Conservation (phyloP, 2,797 vertebrate species). For the Tokudaia tokunoshimensis region DNA sequence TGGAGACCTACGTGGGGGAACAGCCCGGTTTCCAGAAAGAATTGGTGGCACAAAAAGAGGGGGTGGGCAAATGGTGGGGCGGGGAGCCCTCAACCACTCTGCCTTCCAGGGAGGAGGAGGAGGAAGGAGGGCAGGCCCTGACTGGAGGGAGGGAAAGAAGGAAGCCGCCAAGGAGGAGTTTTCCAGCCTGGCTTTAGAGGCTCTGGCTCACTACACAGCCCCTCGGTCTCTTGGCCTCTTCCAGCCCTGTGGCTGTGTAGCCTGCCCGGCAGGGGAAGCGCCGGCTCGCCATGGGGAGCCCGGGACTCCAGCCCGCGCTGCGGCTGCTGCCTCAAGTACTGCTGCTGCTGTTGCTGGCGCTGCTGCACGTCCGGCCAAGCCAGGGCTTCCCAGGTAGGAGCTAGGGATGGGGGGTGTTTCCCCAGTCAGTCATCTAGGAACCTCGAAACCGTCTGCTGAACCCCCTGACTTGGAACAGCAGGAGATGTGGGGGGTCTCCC, state of each 20-base stretch:
- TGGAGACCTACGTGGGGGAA: neutral
- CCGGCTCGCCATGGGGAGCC: constrained; percentile 83
- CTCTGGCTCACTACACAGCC: constrained; percentile 61
- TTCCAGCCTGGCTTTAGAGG: constrained; percentile 34
- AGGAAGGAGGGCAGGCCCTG: constrained; percentile 38
- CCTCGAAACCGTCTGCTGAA: neutral
- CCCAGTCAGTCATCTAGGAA: neutral
- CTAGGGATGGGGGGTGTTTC: constrained; percentile 25
- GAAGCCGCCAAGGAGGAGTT: constrained; percentile 79
- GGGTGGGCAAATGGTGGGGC: constrained; percentile 7
- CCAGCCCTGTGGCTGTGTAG: constrained; percentile 52
- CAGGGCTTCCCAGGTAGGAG: constrained; percentile 82
- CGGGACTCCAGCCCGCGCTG: constrained; percentile 75
- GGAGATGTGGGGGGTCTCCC: constrained; percentile 28
- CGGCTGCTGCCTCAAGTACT: constrained; percentile 69
- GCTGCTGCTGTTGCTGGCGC: constrained; percentile 77
- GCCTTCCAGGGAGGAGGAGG: constrained; percentile 50
- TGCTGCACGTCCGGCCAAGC: constrained; percentile 72
- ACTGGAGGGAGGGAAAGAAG: constrained; percentile 52
- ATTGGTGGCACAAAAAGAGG: constrained; percentile 8
- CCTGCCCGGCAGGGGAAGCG: constrained; percentile 1
- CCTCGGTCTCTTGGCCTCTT: constrained; percentile 36
- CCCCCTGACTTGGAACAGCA: neutral
- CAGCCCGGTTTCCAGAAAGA: neutral
- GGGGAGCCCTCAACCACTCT: neutral